Evolutionary conservation across 2,113 vertebrate genomes (phyloP), one percentile per base, ranked within the genome.

Genomic region (Formicarius rufipectus): DNA sequence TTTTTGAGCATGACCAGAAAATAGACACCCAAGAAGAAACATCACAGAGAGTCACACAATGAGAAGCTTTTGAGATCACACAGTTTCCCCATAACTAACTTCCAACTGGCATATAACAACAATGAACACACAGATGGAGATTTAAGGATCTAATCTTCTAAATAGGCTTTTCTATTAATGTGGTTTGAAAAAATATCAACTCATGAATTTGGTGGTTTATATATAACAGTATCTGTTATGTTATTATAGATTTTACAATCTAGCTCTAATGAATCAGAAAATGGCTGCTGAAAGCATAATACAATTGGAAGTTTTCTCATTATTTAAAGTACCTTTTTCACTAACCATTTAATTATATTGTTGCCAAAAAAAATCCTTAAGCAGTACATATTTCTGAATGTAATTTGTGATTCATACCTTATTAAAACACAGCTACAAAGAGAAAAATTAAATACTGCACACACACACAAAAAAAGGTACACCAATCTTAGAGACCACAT

Each of bases 191-290:
- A 95, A 90, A 71, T 27, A 93, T 0, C 71, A 90, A 15, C 62
- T 90, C 85, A 58, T 64, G 17, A 90, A 77, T 42, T 47, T 24
- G 25, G 15, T 45, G 33, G 62, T 88, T 72, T 92, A 71, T 80
- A 87, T 64, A 55, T 42, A 90, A 80, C 45, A 44, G 63, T 67
- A 89, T 55, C 78, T 87, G 30, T 72, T 88, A 90, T 33, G 37
- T 33, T 80, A n/a, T 52, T 87, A 90, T 44, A 47, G 93, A 96
- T 90, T 96, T 96, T 91, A 81, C 68, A 96, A 6, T 88, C 50
- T 67, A 67, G 71, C 15, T 86, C 63, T 78, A 94, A 96, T 94
- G 87, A 90, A 93, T 94, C 87, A 92, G 75, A 94, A 95, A 93
- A 96, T 62, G 59, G 39, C 55, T 80, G 76, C 2, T 9, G 35